These are phyloP conservation scores for Paraplagusia blochii DNA, from an alignment of 2,113 vertebrate genomes.

Conservation along the genomic window DNA sequence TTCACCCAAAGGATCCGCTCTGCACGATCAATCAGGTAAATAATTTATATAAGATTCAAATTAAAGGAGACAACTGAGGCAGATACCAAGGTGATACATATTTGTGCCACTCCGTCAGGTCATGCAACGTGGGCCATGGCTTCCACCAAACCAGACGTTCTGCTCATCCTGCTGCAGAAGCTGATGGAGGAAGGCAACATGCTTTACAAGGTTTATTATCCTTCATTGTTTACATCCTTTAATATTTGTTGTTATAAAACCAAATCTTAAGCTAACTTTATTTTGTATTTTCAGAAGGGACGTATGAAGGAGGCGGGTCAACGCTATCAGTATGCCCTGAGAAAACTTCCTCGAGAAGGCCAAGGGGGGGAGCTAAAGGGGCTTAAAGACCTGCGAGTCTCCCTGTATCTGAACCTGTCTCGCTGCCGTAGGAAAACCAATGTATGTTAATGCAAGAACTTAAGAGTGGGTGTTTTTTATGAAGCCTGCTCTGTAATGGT, in stretches of 20 bases:
- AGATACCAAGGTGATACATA: slow-evolving; percentile 33
- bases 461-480: no score
- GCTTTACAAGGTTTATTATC: slow-evolving; percentile 86
- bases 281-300: slow-evolving; percentile 81
- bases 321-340: slow-evolving; percentile 93
- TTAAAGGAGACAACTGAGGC: slow-evolving; percentile 12
- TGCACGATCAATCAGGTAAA: slow-evolving; percentile 80
- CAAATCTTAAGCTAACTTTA: not conserved
- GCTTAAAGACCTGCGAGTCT: slow-evolving; percentile 90
- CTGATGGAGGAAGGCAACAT: slow-evolving; percentile 97
- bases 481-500: no score
- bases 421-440: slow-evolving; percentile 97
- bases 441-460: slow-evolving; percentile 68
- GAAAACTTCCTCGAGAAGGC: slow-evolving; percentile 93
- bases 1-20: slow-evolving; percentile 72
- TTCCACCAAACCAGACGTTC: slow-evolving; percentile 96
- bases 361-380: slow-evolving; percentile 92
- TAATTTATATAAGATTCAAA: slow-evolving; percentile 53
- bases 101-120: slow-evolving; percentile 75
- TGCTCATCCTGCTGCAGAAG: slow-evolving; percentile 97
- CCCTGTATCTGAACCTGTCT: slow-evolving; percentile 92
- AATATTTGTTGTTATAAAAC: not conserved
- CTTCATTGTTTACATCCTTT: not conserved
- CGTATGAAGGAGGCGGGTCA: slow-evolving; percentile 98
- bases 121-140: slow-evolving; percentile 99